Conservation (phyloP, 2,888 invertebrate species). For the Sepioteuthis lessoniana region DNA sequence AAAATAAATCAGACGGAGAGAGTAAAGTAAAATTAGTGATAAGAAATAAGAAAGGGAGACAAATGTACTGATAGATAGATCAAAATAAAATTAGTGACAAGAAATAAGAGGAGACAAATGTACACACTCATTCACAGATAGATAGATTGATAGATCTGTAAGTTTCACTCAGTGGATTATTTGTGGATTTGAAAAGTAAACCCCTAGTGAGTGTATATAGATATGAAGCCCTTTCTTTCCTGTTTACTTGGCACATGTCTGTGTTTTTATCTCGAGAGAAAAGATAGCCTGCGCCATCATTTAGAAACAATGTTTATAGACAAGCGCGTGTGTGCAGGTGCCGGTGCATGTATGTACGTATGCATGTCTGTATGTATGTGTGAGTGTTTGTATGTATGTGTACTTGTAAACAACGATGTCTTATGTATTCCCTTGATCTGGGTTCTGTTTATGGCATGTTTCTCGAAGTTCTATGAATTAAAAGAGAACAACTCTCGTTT, state of each 20-base stretch:
- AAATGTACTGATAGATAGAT: not conserved
- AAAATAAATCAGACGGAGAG: not conserved
- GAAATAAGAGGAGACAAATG: no score
- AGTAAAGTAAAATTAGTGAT: not conserved
- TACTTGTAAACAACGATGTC: not conserved
- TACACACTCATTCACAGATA: no score
- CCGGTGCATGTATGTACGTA: not conserved
- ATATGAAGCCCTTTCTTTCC: not conserved
- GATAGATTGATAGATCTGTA: no score
- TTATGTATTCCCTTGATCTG: not conserved
- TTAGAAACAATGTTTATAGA: not conserved
- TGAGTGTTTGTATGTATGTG: not conserved
- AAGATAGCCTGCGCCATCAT: not conserved
- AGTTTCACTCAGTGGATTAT: no score
- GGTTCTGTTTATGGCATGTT: not conserved
- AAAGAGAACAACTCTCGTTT: not conserved
- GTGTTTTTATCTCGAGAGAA: not conserved
- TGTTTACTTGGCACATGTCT: not conserved
- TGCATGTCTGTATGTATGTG: not conserved
- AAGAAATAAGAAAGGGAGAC: not conserved
- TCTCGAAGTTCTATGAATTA: not conserved
- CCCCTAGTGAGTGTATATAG: not conserved
- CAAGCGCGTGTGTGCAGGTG: not conserved
- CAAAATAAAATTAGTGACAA: no score
- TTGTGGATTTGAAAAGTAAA: no score